Evolutionary conservation across 2,113 vertebrate genomes (phyloP), one percentile per base, ranked within the genome.

Genomic region (Recurvirostra avosetta): DNA sequence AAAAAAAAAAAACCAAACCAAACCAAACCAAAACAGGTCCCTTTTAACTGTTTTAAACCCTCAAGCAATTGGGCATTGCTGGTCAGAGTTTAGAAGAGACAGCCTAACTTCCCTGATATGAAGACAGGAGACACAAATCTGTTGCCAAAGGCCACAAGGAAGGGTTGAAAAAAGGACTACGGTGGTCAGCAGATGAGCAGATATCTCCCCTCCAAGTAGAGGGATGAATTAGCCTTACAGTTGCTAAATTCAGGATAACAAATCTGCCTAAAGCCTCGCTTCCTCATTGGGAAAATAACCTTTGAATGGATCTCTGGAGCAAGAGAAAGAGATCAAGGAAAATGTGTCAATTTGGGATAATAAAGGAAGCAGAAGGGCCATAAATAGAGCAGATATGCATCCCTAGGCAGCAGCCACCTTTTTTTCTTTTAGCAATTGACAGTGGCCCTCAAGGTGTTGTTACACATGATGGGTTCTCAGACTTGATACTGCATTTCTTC

Each of bases 301-400:
- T 90, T 92, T 93, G 92, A 96, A 94, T 88, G n/a, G 62, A 91
- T 90, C 91, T 96, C 91, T 95, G 89, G 70, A 91, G 93, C 90
- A 79, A 86, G 53, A 94, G 95, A 93, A 88, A 95, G 77, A 95
- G 95, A 95, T 80, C 61, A 78, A 92, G 94, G 94, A 94, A 95
- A 96, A 97, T 92, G 83, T 89, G 93, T 86, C 71, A 83, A 78
- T 81, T 77, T 71, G 90, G 94, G 79, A 92, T 84, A 92, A 96
- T 92, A 89, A 94, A 97, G 97, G 96, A 97, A 97, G 88, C 91
- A 96, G 93, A 93, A 96, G 91, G 91, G 93, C 88, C 88, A 90
- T 97, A 96, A 97, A 98, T 92, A 92, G 88, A 68, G 68, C 92
- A 98, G 90, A 96, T 96, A 94, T 90, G 70, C 94, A 97, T 96